Conservation (phyloP, 2,113 vertebrate species). For the Tachycineta bicolor region DNA sequence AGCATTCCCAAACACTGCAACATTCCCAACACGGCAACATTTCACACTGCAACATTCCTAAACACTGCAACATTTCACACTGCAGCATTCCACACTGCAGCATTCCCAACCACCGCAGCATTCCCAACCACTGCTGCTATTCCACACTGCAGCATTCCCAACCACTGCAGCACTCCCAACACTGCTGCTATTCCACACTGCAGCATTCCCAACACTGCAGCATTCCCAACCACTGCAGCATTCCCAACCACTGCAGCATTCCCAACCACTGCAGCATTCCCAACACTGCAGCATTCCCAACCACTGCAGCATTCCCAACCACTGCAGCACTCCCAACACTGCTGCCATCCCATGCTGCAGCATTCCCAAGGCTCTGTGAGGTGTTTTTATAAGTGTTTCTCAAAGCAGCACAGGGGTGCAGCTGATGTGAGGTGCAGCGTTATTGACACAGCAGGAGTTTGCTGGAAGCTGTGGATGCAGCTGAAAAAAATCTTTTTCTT, state of each 20-base stretch:
- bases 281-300: not conserved
- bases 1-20: not conserved
- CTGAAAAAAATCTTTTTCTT: not conserved
- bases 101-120: not conserved
- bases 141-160: not conserved
- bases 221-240: not conserved
- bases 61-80: no score
- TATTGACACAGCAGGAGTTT: not conserved
- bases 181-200: no score
- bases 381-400: rapidly evolving
- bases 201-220: not conserved
- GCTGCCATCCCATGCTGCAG: not conserved
- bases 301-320: not conserved
- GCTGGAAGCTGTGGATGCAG: not conserved
- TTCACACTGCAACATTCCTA: not conserved
- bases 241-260: not conserved
- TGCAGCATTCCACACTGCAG: no score
- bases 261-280: not conserved
- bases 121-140: not conserved
- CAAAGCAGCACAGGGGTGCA: not conserved
- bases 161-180: not conserved
- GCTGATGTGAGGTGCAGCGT: not conserved
- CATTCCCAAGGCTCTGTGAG: not conserved
- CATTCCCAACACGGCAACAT: not conserved
- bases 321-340: not conserved